Conservation (phyloP, 1,140 invertebrate genomes). For the Bombus soroeensis region DNA sequence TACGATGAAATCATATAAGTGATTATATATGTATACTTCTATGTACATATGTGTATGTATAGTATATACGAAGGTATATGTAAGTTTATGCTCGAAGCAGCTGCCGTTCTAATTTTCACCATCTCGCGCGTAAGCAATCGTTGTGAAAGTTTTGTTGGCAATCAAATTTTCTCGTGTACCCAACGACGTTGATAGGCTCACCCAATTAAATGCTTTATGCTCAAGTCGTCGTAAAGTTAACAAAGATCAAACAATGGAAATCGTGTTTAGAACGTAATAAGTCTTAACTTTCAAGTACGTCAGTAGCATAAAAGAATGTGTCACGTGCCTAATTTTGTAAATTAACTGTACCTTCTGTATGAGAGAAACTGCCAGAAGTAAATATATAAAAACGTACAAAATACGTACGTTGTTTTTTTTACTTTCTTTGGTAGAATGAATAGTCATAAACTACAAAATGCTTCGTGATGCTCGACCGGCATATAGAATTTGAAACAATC, state of each 20-base stretch:
- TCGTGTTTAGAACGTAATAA: neutral
- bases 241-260: neutral
- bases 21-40: neutral
- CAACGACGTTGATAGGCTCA: slow-evolving; percentile 3
- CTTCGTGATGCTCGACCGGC: neutral
- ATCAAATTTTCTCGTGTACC: slow-evolving; percentile 39
- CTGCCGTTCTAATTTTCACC: slow-evolving; percentile 34
- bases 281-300: neutral
- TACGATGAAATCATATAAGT: neutral
- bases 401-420: too few species aligned
- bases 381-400: neutral
- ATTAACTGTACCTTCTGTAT: too few species aligned
- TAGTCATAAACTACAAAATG: neutral
- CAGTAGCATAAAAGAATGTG: neutral
- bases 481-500: neutral
- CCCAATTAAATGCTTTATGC: neutral
- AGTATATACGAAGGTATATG: neutral
- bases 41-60: neutral
- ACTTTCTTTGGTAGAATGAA: neutral
- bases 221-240: neutral
- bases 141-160: slow-evolving; percentile 40
- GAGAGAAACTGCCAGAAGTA: too few species aligned
- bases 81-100: slow-evolving; percentile 3
- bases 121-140: slow-evolving; percentile 28
- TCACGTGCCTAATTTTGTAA: too few species aligned